Evolutionary conservation across 2,113 vertebrate species (phyloP).

Genomic region (Morone saxatilis): DNA sequence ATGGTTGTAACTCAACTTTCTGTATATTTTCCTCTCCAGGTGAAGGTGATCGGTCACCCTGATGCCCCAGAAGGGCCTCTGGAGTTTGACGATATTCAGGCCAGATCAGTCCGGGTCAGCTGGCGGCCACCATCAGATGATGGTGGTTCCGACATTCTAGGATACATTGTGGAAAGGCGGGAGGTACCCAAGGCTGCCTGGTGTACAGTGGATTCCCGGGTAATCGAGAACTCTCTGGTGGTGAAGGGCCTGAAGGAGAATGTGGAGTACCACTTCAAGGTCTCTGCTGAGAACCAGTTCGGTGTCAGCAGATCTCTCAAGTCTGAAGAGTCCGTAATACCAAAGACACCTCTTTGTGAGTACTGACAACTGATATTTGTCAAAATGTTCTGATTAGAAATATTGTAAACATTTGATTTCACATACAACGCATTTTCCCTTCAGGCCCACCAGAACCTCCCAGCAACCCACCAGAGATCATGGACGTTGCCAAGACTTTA

Average conservation of each 20-base stretch:
- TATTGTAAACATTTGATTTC: not conserved
- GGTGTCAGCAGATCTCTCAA: slow-evolving; percentile 95
- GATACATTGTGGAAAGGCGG: slow-evolving; percentile 94
- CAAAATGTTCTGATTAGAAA: not conserved
- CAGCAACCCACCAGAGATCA: slow-evolving; percentile 95
- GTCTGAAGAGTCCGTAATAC: slow-evolving; percentile 93
- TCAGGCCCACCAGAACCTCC: slow-evolving; percentile 96
- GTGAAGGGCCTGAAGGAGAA: slow-evolving; percentile 99
- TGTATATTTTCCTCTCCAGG: slow-evolving; percentile 39
- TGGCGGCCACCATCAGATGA: slow-evolving; percentile 97
- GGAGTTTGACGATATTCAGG: slow-evolving; percentile 97
- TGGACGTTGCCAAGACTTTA: slow-evolving; percentile 94
- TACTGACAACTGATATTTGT: slow-evolving; percentile 38
- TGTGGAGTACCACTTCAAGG: slow-evolving; percentile 96
- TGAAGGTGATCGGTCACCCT: slow-evolving; percentile 96
- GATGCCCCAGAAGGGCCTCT: slow-evolving; percentile 96
- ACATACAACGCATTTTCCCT: not conserved
- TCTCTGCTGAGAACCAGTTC: slow-evolving; percentile 97
- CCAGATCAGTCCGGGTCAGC: slow-evolving; percentile 95
- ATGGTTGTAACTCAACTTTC: not conserved
- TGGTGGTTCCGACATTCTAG: slow-evolving; percentile 94
- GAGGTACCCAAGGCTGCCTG: slow-evolving; percentile 98
- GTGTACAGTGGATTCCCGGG: slow-evolving; percentile 95
- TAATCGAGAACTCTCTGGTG: slow-evolving; percentile 92
- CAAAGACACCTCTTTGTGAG: slow-evolving; percentile 98